Evolutionary conservation across 2,888 invertebrate species (phyloP).

Genomic region (Altica lythri): DNA sequence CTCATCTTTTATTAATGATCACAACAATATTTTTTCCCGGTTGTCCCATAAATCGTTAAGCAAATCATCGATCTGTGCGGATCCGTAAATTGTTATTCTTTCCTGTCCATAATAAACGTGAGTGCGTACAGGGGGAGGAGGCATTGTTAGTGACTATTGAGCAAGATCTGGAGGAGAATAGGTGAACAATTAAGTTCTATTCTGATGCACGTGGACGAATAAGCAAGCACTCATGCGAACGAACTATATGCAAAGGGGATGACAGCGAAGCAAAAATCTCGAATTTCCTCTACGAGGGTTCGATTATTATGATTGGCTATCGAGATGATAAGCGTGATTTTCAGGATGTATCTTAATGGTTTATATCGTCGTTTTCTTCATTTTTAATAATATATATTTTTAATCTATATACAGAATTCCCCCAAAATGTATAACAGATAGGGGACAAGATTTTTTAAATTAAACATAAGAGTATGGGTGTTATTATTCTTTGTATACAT

Average conservation of each 20-base stretch:
- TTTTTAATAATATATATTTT: too few relatives aligned
- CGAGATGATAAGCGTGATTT: too few relatives aligned
- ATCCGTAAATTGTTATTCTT: conserved; percentile 46
- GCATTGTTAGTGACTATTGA: conserved; percentile 40
- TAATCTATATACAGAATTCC: too few relatives aligned
- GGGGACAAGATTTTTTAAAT: too few relatives aligned
- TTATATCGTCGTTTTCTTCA: too few relatives aligned
- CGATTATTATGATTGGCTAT: too few relatives aligned
- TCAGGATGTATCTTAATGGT: too few relatives aligned
- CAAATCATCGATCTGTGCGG: conserved; percentile 38
- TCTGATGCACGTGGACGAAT: conserved; percentile 47
- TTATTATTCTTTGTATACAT: too few relatives aligned
- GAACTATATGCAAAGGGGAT: conserved; percentile 24
- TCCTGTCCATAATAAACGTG: conserved; percentile 39
- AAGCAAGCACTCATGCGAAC: conserved; percentile 42
- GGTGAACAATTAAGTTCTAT: conserved; percentile 49
- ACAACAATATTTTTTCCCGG: conserved; percentile 32
- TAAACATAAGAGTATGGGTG: too few relatives aligned
- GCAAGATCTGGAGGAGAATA: conserved; percentile 42
- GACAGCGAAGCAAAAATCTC: conserved; percentile 25
- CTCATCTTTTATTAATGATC: conserved; percentile 36
- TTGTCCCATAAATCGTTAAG: conserved; percentile 38
- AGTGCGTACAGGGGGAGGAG: conserved; percentile 29
- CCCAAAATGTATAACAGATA: too few relatives aligned
- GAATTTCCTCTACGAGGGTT: conserved; percentile 20